These are phyloP conservation scores for Casuarius casuarius DNA, from an alignment of 2,113 vertebrate species.

Conservation along the genomic window DNA sequence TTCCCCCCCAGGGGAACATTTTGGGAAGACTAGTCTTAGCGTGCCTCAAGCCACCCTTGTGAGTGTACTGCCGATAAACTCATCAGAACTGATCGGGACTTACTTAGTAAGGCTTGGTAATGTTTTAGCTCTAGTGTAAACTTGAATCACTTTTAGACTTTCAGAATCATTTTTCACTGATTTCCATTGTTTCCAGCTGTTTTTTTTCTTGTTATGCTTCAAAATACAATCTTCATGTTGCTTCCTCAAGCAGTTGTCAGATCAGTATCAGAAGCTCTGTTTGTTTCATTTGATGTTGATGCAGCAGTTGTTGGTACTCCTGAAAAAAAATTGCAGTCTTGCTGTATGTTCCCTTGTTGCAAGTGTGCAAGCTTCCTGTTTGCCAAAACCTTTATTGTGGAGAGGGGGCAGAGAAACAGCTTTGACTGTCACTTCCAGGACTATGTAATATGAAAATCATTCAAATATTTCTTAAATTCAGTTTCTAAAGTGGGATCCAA, in stretches of 20 bases:
- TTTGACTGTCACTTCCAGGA: neutral
- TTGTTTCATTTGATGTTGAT: neutral
- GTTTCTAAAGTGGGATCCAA: neutral
- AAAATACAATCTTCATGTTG: neutral
- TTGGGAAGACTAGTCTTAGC: neutral
- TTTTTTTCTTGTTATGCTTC: neutral
- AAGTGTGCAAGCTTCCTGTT: neutral
- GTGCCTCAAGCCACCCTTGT: neutral
- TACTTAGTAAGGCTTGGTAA: neutral
- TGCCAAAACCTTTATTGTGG: neutral
- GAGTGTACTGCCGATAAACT: neutral
- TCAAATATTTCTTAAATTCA: neutral
- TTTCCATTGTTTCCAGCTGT: neutral
- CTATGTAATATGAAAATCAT: neutral
- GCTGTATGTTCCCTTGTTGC: neutral
- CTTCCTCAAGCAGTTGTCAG: neutral
- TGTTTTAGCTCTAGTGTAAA: neutral
- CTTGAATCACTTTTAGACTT: neutral
- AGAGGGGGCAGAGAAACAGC: neutral
- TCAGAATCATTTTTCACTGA: neutral
- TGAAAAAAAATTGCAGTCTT: neutral
- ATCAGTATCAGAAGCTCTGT: neutral
- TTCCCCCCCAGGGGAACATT: too few relatives aligned
- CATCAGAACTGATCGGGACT: neutral
- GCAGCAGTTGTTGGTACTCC: neutral